Percentiles rank a stretch among this genome's conserved stretches.
These are phyloP conservation scores for Auanema freiburgensis DNA, from an alignment of 2,888 invertebrate genomes.

Conservation along the genomic window DNA sequence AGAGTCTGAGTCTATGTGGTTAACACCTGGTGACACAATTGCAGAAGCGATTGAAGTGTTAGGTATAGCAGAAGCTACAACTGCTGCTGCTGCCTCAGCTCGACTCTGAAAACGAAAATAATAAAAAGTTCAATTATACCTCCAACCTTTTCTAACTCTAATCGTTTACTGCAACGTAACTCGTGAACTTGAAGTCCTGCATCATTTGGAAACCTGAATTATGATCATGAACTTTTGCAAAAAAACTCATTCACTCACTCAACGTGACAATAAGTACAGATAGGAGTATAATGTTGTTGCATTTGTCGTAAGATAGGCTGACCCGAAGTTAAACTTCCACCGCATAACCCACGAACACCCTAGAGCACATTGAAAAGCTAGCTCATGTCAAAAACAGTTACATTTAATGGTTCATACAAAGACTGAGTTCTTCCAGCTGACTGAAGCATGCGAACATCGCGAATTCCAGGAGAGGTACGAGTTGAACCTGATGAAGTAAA, in stretches of 20 bases:
- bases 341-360: slow-evolving; percentile 18
- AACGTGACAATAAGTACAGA: slow-evolving; percentile 33
- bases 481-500: slow-evolving; percentile 41
- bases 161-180: slow-evolving; percentile 46
- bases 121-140: background rate
- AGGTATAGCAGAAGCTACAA: slow-evolving; percentile 11
- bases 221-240: background rate
- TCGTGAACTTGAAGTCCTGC: slow-evolving; percentile 58
- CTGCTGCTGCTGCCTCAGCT: slow-evolving; percentile 1
- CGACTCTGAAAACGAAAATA: background rate
- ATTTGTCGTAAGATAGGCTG: slow-evolving; percentile 48
- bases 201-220: slow-evolving; percentile 57
- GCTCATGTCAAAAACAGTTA: background rate
- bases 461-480: slow-evolving; percentile 48
- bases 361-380: background rate
- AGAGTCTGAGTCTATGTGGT: background rate
- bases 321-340: slow-evolving; percentile 57
- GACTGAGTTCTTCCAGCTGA: slow-evolving; percentile 53
- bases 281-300: slow-evolving; percentile 24
- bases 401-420: slow-evolving; percentile 47
- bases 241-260: slow-evolving; percentile 12
- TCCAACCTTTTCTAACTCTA: slow-evolving; percentile 28
- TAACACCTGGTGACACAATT: background rate
- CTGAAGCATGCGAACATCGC: slow-evolving; percentile 37
- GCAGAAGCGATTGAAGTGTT: slow-evolving; percentile 6